Evolutionary conservation across 2,113 vertebrate species (phyloP).

Genomic region (Oreotrochilus melanogaster): DNA sequence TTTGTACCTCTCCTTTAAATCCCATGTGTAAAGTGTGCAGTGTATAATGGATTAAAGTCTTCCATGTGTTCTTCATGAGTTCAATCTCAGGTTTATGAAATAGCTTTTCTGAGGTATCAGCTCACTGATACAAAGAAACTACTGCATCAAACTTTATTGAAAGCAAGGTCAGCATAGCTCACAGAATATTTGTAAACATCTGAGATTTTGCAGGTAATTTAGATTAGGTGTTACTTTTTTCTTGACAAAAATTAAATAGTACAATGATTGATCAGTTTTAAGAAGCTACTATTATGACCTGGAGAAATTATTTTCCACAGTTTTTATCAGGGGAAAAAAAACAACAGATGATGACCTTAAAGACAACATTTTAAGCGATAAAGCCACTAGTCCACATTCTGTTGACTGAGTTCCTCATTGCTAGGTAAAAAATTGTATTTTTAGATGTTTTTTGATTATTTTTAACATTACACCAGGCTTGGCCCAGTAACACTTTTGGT

Average conservation of each 20-base stretch:
- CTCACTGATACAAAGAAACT: not conserved
- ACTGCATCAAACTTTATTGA: not conserved
- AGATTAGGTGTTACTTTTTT: not conserved
- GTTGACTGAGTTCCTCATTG: not conserved
- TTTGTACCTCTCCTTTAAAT: slow-evolving; percentile 11
- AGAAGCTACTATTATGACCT: not conserved
- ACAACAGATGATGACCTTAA: not conserved
- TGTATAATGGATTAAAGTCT: not conserved
- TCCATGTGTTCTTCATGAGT: not conserved
- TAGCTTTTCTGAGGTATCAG: not conserved
- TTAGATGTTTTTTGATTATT: not conserved
- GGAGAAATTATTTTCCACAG: not conserved
- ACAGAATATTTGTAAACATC: not conserved
- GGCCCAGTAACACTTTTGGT: not conserved
- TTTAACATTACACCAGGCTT: not conserved
- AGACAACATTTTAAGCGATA: not conserved
- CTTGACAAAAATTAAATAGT: not conserved
- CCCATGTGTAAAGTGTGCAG: not conserved
- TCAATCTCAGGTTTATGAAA: not conserved
- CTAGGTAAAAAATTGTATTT: not conserved
- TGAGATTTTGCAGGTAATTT: not conserved
- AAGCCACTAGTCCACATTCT: not conserved
- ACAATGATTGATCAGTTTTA: not conserved
- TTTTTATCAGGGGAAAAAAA: not conserved
- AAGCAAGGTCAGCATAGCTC: not conserved